Evolutionary conservation across 2,797 vertebrate species (phyloP).

Genomic region (Notolepis coatsorum): DNA sequence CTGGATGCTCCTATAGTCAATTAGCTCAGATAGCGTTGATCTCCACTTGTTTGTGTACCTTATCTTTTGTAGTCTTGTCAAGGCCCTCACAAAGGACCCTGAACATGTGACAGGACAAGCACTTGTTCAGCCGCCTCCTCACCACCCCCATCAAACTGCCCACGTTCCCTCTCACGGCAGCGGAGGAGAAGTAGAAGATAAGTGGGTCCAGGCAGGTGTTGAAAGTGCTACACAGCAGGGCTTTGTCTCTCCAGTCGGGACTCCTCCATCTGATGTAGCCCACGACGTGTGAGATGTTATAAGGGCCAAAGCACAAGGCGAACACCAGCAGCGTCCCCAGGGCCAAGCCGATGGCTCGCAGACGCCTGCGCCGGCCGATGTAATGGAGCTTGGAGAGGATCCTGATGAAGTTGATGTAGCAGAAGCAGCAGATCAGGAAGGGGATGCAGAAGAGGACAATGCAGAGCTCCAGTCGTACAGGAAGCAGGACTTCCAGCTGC

Average conservation of each 20-base stretch:
- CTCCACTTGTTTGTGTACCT: conserved; percentile 61
- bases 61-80: conserved; percentile 53
- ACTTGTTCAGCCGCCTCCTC: conserved; percentile 50
- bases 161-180: conserved; percentile 79
- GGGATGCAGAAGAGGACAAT: conserved; percentile 89
- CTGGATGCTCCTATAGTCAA: conserved; percentile 34
- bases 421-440: conserved; percentile 85
- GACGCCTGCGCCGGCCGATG: conserved; percentile 77
- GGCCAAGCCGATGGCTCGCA: conserved; percentile 88
- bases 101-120: conserved; percentile 35
- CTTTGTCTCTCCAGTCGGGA: conserved; percentile 83
- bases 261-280: conserved; percentile 75
- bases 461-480: conserved; percentile 86
- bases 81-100: conserved; percentile 15
- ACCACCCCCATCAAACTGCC: conserved; percentile 52
- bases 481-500: conserved; percentile 83
- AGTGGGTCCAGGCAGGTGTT: conserved; percentile 90
- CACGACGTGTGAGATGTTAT: conserved; percentile 89
- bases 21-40: conserved; percentile 67
- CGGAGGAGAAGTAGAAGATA: conserved; percentile 91
- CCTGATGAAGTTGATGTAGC: conserved; percentile 88
- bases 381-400: conserved; percentile 84
- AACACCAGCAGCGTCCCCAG: conserved; percentile 88
- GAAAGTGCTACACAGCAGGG: conserved; percentile 88
- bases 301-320: conserved; percentile 88